phyloP scores from a whole-genome alignment of 2,797 vertebrate species.

The Takifugu rubripes region DNA sequence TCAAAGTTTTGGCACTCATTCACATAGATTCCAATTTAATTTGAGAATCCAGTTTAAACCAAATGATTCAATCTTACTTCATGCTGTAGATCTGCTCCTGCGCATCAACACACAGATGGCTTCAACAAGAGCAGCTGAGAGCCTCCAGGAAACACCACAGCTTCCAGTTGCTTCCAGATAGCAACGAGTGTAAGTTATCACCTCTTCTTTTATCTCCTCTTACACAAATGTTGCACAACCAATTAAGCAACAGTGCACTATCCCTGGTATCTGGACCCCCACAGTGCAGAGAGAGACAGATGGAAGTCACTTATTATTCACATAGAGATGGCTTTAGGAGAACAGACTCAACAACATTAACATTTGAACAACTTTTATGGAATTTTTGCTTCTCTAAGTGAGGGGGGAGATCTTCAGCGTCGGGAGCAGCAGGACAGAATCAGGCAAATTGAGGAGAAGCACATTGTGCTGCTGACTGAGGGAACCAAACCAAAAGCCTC shows the following conservation, averaged over 20 bases:
- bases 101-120: conserved; percentile 18
- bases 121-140: conserved; percentile 26
- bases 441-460: conserved; percentile 54
- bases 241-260: conserved; percentile 57
- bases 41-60: too few relatives aligned
- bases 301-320: too few relatives aligned
- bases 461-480: conserved; percentile 54
- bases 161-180: conserved; percentile 23
- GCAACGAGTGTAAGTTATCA: conserved; percentile 50
- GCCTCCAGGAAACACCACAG: conserved; percentile 21
- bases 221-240: conserved; percentile 38
- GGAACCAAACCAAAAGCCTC: conserved; percentile 65
- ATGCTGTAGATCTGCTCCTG: too few relatives aligned
- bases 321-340: too few relatives aligned
- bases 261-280: conserved; percentile 74
- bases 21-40: too few relatives aligned
- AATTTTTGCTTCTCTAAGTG: too few relatives aligned
- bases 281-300: not conserved
- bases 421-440: too few relatives aligned
- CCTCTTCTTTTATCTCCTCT: conserved; percentile 29
- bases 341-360: too few relatives aligned
- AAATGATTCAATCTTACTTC: too few relatives aligned
- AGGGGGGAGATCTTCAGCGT: too few relatives aligned
- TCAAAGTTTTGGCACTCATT: too few relatives aligned
- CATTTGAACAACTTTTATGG: too few relatives aligned